These are phyloP conservation scores for Platycnemis pennipes DNA, from an alignment of 2,888 invertebrate species.

Conservation along the genomic window DNA sequence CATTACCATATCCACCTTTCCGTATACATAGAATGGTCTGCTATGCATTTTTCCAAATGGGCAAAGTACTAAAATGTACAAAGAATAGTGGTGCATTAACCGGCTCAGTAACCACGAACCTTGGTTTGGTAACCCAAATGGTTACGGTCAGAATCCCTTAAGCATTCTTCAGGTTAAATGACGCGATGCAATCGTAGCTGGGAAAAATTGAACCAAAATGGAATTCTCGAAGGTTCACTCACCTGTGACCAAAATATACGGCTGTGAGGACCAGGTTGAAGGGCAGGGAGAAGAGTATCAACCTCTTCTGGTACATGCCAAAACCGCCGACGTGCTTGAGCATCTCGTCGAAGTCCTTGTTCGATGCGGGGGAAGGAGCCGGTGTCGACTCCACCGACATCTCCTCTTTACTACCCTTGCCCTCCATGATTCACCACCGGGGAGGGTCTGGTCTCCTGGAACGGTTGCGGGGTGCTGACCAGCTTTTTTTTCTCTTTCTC, in stretches of 20 bases:
- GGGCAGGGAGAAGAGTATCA: constrained; percentile 70
- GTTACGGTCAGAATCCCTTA: too few species aligned
- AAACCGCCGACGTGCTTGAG: constrained; percentile 71
- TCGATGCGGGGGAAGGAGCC: neutral
- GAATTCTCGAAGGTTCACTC: too few species aligned
- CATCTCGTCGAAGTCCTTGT: constrained; percentile 71
- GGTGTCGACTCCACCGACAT: neutral
- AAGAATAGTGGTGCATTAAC: too few species aligned
- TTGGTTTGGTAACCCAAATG: too few species aligned
- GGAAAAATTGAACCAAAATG: too few species aligned
- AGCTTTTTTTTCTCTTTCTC: neutral
- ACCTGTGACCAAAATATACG: constrained; percentile 69
- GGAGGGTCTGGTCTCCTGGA: neutral
- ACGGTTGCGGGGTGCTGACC: neutral
- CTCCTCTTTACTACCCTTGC: neutral
- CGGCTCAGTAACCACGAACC: too few species aligned
- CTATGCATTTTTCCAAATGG: too few species aligned
- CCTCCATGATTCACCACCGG: neutral
- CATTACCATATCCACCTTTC: too few species aligned
- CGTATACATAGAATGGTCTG: too few species aligned
- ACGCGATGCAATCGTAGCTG: too few species aligned
- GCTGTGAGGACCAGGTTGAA: constrained; percentile 69
- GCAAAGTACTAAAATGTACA: too few species aligned
- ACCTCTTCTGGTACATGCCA: constrained; percentile 70
- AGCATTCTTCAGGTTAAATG: too few species aligned